Evolutionary conservation across 2,888 invertebrate species (phyloP).

Genomic region (Clivina fossor): DNA sequence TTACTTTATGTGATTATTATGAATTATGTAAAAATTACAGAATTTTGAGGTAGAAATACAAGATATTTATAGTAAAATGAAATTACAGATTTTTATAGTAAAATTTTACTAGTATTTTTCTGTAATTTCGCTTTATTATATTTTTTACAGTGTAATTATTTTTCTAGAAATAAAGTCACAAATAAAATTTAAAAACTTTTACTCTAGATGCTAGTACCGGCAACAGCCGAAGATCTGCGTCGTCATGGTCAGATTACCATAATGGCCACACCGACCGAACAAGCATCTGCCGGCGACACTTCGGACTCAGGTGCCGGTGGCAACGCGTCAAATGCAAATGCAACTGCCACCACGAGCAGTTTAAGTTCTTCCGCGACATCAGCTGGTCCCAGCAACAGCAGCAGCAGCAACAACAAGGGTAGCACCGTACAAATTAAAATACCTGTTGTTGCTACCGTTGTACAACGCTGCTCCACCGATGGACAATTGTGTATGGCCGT

Average conservation of each 20-base stretch:
- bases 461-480: constrained; percentile 49
- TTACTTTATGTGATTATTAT: no score
- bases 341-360: not conserved
- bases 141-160: no score
- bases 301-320: constrained; percentile 1
- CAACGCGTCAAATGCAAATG: constrained; percentile 1
- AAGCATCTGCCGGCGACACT: constrained; percentile 28
- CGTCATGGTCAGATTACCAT: constrained; percentile 63
- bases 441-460: constrained; percentile 53
- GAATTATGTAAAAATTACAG: no score
- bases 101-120: no score
- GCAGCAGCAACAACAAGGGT: constrained; percentile 41
- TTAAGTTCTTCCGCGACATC: not conserved
- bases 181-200: no score
- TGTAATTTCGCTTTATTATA: no score
- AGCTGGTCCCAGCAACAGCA: no score
- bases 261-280: constrained; percentile 41
- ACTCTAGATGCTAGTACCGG: constrained; percentile 67
- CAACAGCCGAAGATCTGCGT: constrained; percentile 70
- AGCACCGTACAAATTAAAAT: constrained; percentile 52
- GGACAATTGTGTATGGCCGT: constrained; percentile 50
- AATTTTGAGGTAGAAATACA: no score
- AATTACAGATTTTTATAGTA: no score
- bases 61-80: no score
- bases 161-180: no score